These are phyloP conservation scores for Diceros bicornis DNA, from an alignment of 2,797 vertebrate genomes.

Conservation along the genomic window DNA sequence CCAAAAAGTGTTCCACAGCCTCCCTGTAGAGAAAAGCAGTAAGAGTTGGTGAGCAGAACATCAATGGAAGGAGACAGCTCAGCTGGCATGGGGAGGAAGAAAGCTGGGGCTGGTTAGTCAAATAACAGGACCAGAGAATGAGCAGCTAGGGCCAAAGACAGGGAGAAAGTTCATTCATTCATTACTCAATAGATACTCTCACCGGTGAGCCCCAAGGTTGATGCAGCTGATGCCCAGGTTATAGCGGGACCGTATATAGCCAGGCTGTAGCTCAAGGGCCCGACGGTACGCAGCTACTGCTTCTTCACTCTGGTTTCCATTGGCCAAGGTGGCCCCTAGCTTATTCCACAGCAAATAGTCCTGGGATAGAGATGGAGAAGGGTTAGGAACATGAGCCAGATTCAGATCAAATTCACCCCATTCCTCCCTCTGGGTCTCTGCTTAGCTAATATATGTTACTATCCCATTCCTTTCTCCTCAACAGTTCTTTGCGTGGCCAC, in stretches of 20 bases:
- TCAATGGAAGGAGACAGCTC: neutral
- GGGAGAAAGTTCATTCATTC: neutral
- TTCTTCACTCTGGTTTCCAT: slow-evolving; percentile 97
- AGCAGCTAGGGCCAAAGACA: neutral
- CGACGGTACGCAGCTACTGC: slow-evolving; percentile 97
- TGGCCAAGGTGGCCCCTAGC: slow-evolving; percentile 97
- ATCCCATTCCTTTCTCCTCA: neutral
- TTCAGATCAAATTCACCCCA: neutral
- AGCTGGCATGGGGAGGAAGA: neutral
- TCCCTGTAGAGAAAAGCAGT: slow-evolving; percentile 87
- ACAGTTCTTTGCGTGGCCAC: neutral
- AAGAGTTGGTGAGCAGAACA: slow-evolving; percentile 11
- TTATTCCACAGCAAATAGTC: slow-evolving; percentile 99
- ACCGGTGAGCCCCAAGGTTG: slow-evolving; percentile 98
- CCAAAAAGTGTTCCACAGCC: slow-evolving; percentile 98
- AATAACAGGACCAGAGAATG: neutral
- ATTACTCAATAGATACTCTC: slow-evolving; percentile 68
- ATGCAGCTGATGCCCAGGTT: slow-evolving; percentile 99
- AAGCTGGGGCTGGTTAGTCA: neutral
- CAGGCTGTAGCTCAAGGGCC: slow-evolving; percentile 97
- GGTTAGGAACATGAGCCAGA: neutral
- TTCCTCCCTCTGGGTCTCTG: neutral
- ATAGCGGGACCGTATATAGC: slow-evolving; percentile 98
- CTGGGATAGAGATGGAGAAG: slow-evolving; percentile 85
- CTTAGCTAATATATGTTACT: neutral